A percentile compares a stretch with the other conserved stretches of the same genome.
phyloP scores from a whole-genome alignment of 2,797 vertebrate genomes.

The Apogon talboti region DNA sequence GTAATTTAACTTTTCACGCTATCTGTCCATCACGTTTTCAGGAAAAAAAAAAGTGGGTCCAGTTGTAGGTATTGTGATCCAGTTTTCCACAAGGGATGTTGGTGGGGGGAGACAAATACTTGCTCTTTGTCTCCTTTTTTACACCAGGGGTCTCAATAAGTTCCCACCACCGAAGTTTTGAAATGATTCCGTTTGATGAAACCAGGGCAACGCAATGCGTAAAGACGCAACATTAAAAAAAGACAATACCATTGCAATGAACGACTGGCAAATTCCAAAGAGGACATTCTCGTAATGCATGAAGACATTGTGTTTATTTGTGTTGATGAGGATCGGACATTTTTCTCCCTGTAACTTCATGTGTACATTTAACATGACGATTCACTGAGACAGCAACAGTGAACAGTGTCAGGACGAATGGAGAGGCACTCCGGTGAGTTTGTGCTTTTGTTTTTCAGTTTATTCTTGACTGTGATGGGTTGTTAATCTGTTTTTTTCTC shows the following conservation, averaged over 20 bases:
- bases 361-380: constrained; percentile 30
- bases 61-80: constrained; percentile 75
- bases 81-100: constrained; percentile 83
- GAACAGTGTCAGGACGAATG: constrained; percentile 32
- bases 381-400: constrained; percentile 43
- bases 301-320: constrained; percentile 41
- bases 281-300: constrained; percentile 29
- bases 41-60: constrained; percentile 68
- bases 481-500: not conserved
- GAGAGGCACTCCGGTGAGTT: constrained; percentile 73
- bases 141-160: constrained; percentile 76
- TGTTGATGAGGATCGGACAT: constrained; percentile 45
- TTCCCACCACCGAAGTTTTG: constrained; percentile 81
- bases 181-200: constrained; percentile 66
- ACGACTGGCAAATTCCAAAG: constrained; percentile 27
- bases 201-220: constrained; percentile 51
- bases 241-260: constrained; percentile 9
- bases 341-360: constrained; percentile 13
- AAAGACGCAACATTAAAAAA: constrained; percentile 52
- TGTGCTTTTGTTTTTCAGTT: constrained; percentile 28
- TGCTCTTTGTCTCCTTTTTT: constrained; percentile 60
- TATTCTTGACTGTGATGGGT: not conserved
- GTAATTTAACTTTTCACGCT: constrained; percentile 90
- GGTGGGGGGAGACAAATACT: constrained; percentile 67
- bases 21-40: constrained; percentile 87